Conservation (phyloP, 1,140 invertebrate genomes). For the Reticulitermes speratus region DNA sequence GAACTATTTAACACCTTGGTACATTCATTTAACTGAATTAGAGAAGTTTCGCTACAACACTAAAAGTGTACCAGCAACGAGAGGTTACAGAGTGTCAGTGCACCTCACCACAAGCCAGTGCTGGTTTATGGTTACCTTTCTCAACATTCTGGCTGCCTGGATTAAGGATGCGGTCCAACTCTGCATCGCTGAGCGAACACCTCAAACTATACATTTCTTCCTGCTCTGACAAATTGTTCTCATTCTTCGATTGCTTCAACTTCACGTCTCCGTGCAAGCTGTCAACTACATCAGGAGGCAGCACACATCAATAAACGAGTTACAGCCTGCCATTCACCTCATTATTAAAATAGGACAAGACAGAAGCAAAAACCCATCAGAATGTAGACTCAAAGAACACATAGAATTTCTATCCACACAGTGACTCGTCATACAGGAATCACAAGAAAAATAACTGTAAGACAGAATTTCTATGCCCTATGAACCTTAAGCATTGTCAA, state of each 20-base stretch:
- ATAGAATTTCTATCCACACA: neutral
- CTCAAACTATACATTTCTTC: neutral
- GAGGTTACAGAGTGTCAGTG: neutral
- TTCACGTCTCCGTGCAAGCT: neutral
- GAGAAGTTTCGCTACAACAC: neutral
- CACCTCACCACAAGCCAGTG: constrained; percentile 13
- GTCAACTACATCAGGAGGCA: constrained; percentile 6
- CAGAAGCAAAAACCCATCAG: neutral
- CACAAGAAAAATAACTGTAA: no score
- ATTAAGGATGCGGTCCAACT: neutral
- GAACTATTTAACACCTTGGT: no score
- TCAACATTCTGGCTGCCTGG: neutral
- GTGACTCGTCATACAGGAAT: no score
- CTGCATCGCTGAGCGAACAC: neutral
- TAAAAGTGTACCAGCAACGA: neutral
- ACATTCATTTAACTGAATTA: neutral
- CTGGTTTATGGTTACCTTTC: neutral
- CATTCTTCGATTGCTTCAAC: neutral
- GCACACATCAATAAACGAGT: neutral
- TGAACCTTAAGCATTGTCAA: neutral
- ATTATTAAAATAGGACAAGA: neutral
- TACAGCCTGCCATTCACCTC: neutral
- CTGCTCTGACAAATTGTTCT: neutral
- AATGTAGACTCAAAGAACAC: neutral
- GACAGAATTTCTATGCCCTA: neutral